Evolutionary conservation across 2,888 invertebrate species (phyloP), one percentile per base, ranked within the genome.

Genomic region (Acanthococcus lagerstroemiae): DNA sequence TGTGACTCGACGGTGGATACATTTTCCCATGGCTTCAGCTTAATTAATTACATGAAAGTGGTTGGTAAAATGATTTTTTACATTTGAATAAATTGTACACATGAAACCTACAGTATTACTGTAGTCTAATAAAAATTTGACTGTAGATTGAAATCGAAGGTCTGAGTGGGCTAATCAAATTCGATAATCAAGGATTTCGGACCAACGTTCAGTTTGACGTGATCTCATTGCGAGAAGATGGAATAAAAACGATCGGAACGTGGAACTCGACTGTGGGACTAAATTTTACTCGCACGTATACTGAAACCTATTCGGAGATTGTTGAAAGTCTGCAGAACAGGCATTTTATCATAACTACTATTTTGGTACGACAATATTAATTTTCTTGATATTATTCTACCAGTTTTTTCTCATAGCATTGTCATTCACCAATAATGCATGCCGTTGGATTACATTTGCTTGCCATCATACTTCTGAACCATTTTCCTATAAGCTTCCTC

Each of bases 11-110:
- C 88, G 70, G 54, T 37, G 7, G 88, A 90, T 76, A 90, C 91
- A 12, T 95, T 95, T 94, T 88, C 88, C 19, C 90, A 95, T 73
- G 95, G 96, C 69, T 90, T 90, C 76, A 92, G 91, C 73, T 82
- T 96, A 70, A 91, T 95, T 72, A 95, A 95, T 80, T 94, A 93
- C 75, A 93, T 96, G 91, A 94, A 92, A 82, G 89, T 92, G 74
- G 95, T 91, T 78, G 84, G 86, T 83, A 73, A 56, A 37, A 21
- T 21, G 26, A 3, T 37, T 37, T 3, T 37, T 37, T 37, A 37
- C 37, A 37, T 37, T 3, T 2, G 6, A 12, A 1, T 2, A 12
- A 27, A 12, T 30, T 21, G 27, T 56, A 56, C n/a, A 12, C 21
- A 9, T 56, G 17, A 56, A 22, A 30, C 21, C 30, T 60, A 5